These are phyloP conservation scores for Polyergus mexicanus DNA, from an alignment of 1,140 invertebrate species.

Conservation along the genomic window DNA sequence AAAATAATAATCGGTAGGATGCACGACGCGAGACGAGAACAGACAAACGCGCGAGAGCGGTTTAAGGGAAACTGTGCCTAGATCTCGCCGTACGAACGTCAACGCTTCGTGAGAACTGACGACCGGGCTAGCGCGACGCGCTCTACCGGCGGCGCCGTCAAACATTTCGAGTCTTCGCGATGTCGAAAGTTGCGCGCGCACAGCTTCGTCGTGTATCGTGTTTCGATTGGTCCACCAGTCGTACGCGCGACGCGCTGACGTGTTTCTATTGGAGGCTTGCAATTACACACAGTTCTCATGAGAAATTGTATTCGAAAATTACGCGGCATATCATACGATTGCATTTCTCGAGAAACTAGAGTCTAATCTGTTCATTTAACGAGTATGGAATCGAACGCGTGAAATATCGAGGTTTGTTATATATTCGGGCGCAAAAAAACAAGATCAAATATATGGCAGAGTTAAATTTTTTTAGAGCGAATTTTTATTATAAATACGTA, in stretches of 20 bases:
- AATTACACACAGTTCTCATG: not conserved
- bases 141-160: constrained; percentile 51
- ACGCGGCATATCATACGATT: too few species aligned
- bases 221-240: not conserved
- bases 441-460: too few species aligned
- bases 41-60: constrained; percentile 80
- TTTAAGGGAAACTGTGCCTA: constrained; percentile 80
- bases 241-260: not conserved
- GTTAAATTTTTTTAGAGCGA: not conserved
- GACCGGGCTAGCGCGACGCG: constrained; percentile 62
- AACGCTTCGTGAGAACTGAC: constrained; percentile 57
- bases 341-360: too few species aligned
- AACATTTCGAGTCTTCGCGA: constrained; percentile 25
- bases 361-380: too few species aligned
- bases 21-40: constrained; percentile 77
- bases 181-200: not conserved
- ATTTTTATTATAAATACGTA: not conserved
- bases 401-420: too few species aligned
- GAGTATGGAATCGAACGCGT: too few species aligned
- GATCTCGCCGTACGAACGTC: constrained; percentile 72
- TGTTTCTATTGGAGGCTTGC: not conserved
- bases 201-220: not conserved
- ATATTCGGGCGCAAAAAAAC: too few species aligned
- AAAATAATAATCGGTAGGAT: constrained; percentile 79
- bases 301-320: too few species aligned